Conservation (phyloP, 2,888 invertebrate genomes). For the Thera obeliscata region DNA sequence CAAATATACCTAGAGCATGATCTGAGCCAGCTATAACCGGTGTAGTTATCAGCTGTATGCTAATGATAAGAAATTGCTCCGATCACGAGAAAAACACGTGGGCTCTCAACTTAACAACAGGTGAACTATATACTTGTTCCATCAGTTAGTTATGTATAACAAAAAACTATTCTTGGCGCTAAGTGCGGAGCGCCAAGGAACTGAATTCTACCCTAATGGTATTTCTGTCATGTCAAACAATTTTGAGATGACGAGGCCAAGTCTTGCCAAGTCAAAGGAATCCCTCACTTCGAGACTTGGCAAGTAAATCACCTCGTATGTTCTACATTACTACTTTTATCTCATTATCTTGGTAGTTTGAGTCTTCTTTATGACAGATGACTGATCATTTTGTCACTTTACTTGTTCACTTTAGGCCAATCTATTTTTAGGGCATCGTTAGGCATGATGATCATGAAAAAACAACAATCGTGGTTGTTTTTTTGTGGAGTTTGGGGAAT, state of each 20-base stretch:
- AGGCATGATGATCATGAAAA: too few species aligned
- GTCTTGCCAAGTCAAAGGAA: slow-evolving; percentile 1
- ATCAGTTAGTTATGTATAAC: too few species aligned
- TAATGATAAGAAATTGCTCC: slow-evolving; percentile 71
- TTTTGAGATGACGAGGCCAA: not conserved
- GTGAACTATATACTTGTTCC: too few species aligned
- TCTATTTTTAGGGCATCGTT: not conserved
- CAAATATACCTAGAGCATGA: slow-evolving; percentile 52
- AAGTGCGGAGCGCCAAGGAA: not conserved
- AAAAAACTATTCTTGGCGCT: not conserved
- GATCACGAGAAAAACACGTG: slow-evolving; percentile 70
- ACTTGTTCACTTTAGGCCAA: too few species aligned
- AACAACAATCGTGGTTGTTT: too few species aligned
- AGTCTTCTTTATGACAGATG: not conserved
- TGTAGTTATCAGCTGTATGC: slow-evolving; percentile 65
- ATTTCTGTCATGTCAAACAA: not conserved
- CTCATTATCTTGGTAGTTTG: not conserved
- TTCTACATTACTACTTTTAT: not conserved
- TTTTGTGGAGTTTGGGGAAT: too few species aligned
- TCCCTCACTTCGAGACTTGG: not conserved
- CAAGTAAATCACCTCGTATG: not conserved
- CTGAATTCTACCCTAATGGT: not conserved
- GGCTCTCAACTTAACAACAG: slow-evolving; percentile 33
- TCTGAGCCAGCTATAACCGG: slow-evolving; percentile 62
- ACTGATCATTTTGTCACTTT: not conserved